Conservation (phyloP, 2,113 vertebrate species). For the Pipa parva region DNA sequence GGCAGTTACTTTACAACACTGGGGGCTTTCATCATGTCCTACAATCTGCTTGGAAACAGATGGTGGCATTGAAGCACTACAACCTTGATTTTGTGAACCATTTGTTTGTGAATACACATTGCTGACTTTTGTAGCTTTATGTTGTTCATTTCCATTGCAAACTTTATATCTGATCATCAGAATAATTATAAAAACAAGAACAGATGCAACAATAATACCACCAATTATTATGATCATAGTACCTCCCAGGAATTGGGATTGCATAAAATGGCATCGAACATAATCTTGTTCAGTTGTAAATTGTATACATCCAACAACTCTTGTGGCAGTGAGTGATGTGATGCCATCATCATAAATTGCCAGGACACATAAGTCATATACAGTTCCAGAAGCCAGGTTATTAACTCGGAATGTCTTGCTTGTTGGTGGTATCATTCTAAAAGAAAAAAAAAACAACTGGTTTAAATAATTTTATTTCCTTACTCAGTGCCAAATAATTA, state of each 20-base stretch:
- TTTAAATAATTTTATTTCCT: constrained; percentile 32
- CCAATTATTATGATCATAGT: constrained; percentile 99
- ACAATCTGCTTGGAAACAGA: constrained; percentile 84
- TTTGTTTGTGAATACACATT: constrained; percentile 95
- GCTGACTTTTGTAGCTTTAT: constrained; percentile 83
- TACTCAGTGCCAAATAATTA: background rate
- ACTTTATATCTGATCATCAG: constrained; percentile 99
- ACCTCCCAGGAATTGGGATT: constrained; percentile 96
- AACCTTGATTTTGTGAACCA: constrained; percentile 81
- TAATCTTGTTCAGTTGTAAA: constrained; percentile 96
- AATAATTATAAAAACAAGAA: constrained; percentile 97
- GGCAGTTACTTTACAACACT: constrained; percentile 64
- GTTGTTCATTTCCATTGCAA: constrained; percentile 80
- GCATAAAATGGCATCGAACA: constrained; percentile 97
- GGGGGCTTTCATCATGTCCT: constrained; percentile 70
- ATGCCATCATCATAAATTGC: constrained; percentile 95
- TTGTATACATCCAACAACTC: constrained; percentile 93
- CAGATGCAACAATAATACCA: constrained; percentile 94
- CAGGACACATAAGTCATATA: constrained; percentile 92
- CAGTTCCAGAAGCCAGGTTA: constrained; percentile 89
- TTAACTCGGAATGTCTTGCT: constrained; percentile 98
- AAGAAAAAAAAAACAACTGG: constrained; percentile 46
- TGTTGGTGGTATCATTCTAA: constrained; percentile 96
- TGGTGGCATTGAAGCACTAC: constrained; percentile 65
- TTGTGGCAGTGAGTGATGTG: constrained; percentile 92